Conservation (phyloP, 35 echinoderm and acorn worm species). For the Heliocidaris tuberculata region DNA sequence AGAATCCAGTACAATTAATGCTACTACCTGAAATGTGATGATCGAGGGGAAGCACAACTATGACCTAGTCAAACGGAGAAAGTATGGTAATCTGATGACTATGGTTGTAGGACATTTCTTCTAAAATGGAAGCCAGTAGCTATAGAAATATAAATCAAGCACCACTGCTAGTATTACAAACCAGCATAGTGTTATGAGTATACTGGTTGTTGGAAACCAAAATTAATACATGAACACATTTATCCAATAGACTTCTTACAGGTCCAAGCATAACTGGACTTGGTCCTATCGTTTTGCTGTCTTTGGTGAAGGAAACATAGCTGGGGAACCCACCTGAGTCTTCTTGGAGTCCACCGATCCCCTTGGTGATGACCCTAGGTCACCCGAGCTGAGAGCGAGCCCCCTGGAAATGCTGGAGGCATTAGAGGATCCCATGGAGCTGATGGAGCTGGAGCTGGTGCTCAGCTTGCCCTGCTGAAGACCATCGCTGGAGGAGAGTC, state of each 20-base stretch:
- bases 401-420: slow-evolving; percentile 68
- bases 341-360: slow-evolving; percentile 49
- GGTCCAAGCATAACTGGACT: background rate
- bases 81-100: background rate
- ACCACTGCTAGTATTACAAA: background rate
- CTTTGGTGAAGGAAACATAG: background rate
- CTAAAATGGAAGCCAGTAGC: background rate
- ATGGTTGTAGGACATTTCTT: background rate
- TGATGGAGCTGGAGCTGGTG: slow-evolving; percentile 90
- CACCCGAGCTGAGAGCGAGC: slow-evolving; percentile 33
- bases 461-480: slow-evolving; percentile 64
- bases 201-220: background rate
- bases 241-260: no score
- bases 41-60: background rate
- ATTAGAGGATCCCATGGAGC: slow-evolving; percentile 91
- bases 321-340: slow-evolving; percentile 35
- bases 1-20: no score
- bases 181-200: background rate
- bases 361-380: slow-evolving; percentile 41
- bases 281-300: background rate
- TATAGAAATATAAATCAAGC: background rate
- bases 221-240: no score
- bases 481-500: slow-evolving; percentile 14
- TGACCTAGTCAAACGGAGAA: background rate
- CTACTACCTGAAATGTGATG: no score